These are phyloP conservation scores for Oligia fasciuncula DNA, from an alignment of 2,888 invertebrate genomes.

Conservation along the genomic window DNA sequence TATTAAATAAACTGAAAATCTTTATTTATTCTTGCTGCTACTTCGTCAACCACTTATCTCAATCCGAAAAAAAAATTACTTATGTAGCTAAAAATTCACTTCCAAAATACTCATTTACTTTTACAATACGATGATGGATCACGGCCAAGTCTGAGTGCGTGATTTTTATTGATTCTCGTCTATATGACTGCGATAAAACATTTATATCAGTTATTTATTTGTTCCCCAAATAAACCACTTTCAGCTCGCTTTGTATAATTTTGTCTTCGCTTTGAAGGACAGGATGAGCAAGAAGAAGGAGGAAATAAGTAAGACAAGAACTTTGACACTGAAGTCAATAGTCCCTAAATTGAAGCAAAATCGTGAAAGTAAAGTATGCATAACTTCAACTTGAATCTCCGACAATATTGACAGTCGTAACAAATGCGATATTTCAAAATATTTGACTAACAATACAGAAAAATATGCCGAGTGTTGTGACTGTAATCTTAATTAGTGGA, in stretches of 20 bases:
- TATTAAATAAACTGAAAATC: neutral
- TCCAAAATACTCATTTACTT: slow-evolving; percentile 39
- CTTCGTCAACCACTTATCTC: slow-evolving; percentile 8
- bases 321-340: neutral
- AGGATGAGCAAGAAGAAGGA: neutral
- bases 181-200: slow-evolving; percentile 64
- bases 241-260: slow-evolving; percentile 45
- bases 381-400: slow-evolving; percentile 5
- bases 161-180: slow-evolving; percentile 65
- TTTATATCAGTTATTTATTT: slow-evolving; percentile 68
- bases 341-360: neutral
- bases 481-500: slow-evolving; percentile 61
- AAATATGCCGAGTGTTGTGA: slow-evolving; percentile 58
- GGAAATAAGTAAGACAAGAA: neutral
- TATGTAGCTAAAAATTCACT: slow-evolving; percentile 36
- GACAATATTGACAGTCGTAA: slow-evolving; percentile 56
- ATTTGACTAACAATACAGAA: slow-evolving; percentile 52
- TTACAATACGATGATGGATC: slow-evolving; percentile 60
- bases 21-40: slow-evolving; percentile 2
- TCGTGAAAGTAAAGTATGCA: neutral
- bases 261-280: slow-evolving; percentile 59
- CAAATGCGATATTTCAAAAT: slow-evolving; percentile 63
- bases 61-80: slow-evolving; percentile 16
- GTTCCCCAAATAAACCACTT: slow-evolving; percentile 60
- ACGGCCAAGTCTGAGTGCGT: slow-evolving; percentile 60